Evolutionary conservation across 2,797 vertebrate species (phyloP).

Genomic region (Hylomyscus alleni): DNA sequence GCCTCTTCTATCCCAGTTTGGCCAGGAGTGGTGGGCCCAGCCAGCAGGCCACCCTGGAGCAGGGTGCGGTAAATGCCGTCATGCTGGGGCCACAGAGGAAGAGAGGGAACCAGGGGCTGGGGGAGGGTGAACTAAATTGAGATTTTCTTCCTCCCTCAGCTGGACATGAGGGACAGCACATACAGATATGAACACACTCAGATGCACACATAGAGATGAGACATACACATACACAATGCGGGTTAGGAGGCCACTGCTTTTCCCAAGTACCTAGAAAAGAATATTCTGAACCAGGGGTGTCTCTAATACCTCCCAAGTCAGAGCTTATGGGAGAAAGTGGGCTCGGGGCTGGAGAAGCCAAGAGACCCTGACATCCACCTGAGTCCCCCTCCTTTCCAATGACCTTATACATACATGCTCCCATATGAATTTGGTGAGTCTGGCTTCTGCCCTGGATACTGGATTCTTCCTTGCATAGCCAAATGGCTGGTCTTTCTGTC

Average conservation of each 20-base stretch:
- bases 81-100: background rate
- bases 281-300: background rate
- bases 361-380: background rate
- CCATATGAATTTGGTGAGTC: no score
- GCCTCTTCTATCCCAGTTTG: background rate
- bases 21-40: background rate
- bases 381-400: fast-evolving
- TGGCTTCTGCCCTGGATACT: background rate
- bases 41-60: background rate
- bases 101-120: background rate
- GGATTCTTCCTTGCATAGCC: background rate
- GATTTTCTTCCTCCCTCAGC: background rate
- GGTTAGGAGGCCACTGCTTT: background rate
- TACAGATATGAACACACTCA: background rate
- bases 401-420: fast-evolving
- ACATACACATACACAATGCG: background rate
- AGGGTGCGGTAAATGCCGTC: fast-evolving
- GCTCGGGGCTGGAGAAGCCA: fast-evolving
- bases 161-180: background rate
- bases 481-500: background rate
- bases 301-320: background rate
- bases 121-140: no score
- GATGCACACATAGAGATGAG: background rate
- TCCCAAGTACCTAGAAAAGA: background rate
- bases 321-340: background rate